Evolutionary conservation across 2,113 vertebrate genomes (phyloP), one percentile per base, ranked within the genome.

Genomic region (Octodon degus): DNA sequence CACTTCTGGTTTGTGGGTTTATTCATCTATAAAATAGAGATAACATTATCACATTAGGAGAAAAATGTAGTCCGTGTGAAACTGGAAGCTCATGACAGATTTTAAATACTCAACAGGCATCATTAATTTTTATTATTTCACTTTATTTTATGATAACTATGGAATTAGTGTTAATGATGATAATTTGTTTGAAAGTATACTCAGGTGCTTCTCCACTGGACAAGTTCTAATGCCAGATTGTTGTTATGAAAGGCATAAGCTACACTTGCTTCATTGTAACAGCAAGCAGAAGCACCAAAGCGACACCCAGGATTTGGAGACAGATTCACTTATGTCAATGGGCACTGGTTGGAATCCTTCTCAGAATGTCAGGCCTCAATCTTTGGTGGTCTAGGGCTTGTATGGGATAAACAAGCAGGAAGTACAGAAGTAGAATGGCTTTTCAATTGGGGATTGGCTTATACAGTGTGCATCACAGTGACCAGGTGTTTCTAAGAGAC

Each of bases 91-190:
- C 80, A 86, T 72, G 50, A 81, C 53, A 40, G 60, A 88, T 37
- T 90, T 72, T 65, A 89, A 58, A n/a, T 79, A 20, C 20, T 93
- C 70, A 88, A 4, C 60, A 80, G 77, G 7, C 55, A 40, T 83
- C 30, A 32, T 60, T 82, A 77, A 67, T 91, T 86, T 72, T 40
- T 60, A 77, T 90, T 30, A 93, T 58, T 97, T 92, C 37, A 96
- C 37, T 95, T 90, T 72, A 72, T 72, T 72, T 72, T 12, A 83
- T 83, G 67, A 90, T 5, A 77, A 58, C 34, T 84, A 53, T 89
- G 67, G 93, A 77, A 79, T 95, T 85, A 84, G 47, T 70, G 7
- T 92, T 87, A 89, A 55, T 80, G 58, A 62, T 30, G 65, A 89
- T 72, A 34, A 65, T 63, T 88, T 80, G 10, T 55, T 86, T 83